These are phyloP conservation scores for Eristalinus aeneus DNA, from an alignment of 2,888 invertebrate genomes.

Conservation along the genomic window DNA sequence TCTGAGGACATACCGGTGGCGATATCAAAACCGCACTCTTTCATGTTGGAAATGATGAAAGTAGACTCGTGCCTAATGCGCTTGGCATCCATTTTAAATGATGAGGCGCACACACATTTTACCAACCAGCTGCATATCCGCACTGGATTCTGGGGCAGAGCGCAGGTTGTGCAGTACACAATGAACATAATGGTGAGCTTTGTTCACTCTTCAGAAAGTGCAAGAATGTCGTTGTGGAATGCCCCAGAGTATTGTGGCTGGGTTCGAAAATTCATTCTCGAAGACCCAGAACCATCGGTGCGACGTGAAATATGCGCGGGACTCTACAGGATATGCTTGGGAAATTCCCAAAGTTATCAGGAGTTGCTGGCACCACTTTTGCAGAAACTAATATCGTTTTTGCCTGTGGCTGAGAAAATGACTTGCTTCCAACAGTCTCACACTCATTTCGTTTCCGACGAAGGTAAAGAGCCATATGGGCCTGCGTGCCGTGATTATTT, in stretches of 20 bases:
- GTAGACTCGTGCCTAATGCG: slow-evolving; percentile 91
- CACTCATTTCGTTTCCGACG: slow-evolving; percentile 77
- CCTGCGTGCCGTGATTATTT: slow-evolving; percentile 97
- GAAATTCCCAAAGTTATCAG: slow-evolving; percentile 82
- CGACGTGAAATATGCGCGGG: slow-evolving; percentile 95
- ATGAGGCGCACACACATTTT: slow-evolving; percentile 86
- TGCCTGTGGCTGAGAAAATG: slow-evolving; percentile 93
- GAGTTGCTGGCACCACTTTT: slow-evolving; percentile 89
- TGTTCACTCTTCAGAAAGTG: slow-evolving; percentile 92
- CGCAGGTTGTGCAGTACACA: slow-evolving; percentile 95
- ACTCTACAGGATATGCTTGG: slow-evolving; percentile 92
- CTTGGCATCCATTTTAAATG: slow-evolving; percentile 92
- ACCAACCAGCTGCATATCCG: slow-evolving; percentile 88
- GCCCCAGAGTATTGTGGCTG: slow-evolving; percentile 89
- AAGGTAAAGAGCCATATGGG: slow-evolving; percentile 95
- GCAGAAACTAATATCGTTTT: slow-evolving; percentile 89
- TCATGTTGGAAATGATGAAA: slow-evolving; percentile 90
- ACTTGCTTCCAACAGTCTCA: slow-evolving; percentile 80
- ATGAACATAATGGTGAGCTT: slow-evolving; percentile 96
- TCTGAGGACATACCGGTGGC: slow-evolving; percentile 83
- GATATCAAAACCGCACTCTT: slow-evolving; percentile 83
- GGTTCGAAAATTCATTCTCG: slow-evolving; percentile 91
- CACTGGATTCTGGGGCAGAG: slow-evolving; percentile 95
- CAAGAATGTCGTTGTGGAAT: slow-evolving; percentile 88
- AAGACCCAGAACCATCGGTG: slow-evolving; percentile 95